Evolutionary conservation across 2,797 vertebrate genomes (phyloP), one percentile per base, ranked within the genome.

Genomic region (Galago senegalensis): DNA sequence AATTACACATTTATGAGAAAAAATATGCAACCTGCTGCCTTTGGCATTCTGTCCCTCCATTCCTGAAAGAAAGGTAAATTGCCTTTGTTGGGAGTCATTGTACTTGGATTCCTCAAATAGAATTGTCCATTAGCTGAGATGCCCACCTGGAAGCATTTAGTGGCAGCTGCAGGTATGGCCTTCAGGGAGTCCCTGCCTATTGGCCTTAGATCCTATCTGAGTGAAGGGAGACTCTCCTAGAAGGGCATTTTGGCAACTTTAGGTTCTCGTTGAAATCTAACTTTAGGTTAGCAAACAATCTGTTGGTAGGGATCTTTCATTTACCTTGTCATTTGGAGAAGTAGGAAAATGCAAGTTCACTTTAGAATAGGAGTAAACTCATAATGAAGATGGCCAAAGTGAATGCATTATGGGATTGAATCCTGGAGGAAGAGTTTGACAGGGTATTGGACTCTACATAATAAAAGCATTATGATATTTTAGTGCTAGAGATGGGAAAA

Each of bases 1-100:
- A 98, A 98, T 98, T 97, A 96, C 96, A 20, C 87, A 97, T 98
- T 97, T 93, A 96, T 87, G 82, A 86, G 88, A 89, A 96, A 95
- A 89, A 97, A 93, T 92, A 96, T 14, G 58, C 86, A 94, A 69
- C 97, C 93, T 97, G 95, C 92, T 97, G 90, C 46, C 85, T 93
- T 97, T 94, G 97, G 95, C 27, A n/a, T 95, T 97, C 96, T 90
- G 60, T 97, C 89, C 96, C 90, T 31, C 49, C n/a, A 3, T 95
- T 85, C 67, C 82, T 61, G 96, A 98, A 96, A 58, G 91, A 93
- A 97, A 96, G 97, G 31, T 29, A 95, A 97, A 96, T 92, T 97
- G 95, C 88, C 95, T 97, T 98, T 98, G 97, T 85, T 67, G 18
- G 0, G 0, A 91, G 91, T 97, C 86, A 91, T 65, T 67, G 34